These are phyloP conservation scores for Streptopelia turtur DNA, from an alignment of 2,797 vertebrate species.

Conservation along the genomic window DNA sequence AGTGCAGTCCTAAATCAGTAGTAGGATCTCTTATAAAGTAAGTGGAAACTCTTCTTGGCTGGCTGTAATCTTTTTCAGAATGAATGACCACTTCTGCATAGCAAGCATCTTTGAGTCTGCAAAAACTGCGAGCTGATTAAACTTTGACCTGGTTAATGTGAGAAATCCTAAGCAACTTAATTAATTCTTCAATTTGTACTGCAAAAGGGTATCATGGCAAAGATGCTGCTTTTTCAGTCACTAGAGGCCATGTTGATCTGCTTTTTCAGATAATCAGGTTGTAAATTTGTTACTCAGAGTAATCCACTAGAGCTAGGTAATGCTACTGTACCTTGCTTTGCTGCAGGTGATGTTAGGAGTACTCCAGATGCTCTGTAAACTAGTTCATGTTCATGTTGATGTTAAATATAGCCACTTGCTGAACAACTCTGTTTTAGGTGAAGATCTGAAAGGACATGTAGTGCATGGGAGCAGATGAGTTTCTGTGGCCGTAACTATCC, in stretches of 20 bases:
- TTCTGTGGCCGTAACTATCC: background rate
- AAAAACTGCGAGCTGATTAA: background rate
- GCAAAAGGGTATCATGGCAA: background rate
- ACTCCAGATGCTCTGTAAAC: background rate
- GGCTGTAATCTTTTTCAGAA: background rate
- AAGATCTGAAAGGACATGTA: background rate
- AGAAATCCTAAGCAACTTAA: background rate
- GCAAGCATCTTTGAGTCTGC: background rate
- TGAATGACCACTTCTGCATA: background rate
- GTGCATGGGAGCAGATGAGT: rapidly evolving
- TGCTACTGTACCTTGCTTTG: background rate
- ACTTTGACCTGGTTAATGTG: background rate
- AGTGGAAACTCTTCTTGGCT: background rate
- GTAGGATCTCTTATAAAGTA: background rate
- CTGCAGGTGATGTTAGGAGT: background rate
- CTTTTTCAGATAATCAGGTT: background rate
- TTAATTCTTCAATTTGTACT: background rate
- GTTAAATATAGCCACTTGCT: conserved; percentile 30
- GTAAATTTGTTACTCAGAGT: background rate
- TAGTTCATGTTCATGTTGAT: background rate
- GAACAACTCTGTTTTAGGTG: background rate
- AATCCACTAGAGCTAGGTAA: background rate
- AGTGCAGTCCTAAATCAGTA: background rate
- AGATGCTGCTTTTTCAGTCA: background rate
- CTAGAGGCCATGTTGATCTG: background rate